Percentiles rank a stretch among this genome's conserved stretches.
Evolutionary conservation across 2,113 vertebrate genomes (phyloP).

Genomic region (Cololabis saira): DNA sequence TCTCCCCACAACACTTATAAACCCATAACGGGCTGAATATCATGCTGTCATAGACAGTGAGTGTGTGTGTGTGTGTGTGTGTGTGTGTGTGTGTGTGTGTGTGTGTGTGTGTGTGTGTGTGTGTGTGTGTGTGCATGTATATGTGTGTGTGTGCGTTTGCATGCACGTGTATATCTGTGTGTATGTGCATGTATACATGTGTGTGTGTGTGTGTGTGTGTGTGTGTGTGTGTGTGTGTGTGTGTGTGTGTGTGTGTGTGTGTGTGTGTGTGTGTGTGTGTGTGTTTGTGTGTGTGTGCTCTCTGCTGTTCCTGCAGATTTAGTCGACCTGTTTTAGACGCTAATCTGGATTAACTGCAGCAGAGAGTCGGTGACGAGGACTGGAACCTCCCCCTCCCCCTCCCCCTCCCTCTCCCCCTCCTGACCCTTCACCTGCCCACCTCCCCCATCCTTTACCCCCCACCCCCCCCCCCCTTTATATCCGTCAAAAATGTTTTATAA

Average conservation of each 20-base stretch:
- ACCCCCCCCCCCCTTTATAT: background rate
- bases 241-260: background rate
- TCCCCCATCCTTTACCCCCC: constrained; percentile 4
- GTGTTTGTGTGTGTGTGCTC: constrained; percentile 45
- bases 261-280: constrained; percentile 15
- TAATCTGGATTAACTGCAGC: constrained; percentile 85
- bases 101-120: too few species aligned
- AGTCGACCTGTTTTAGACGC: constrained; percentile 83
- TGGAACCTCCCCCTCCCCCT: constrained; percentile 54
- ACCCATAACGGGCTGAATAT: too few species aligned
- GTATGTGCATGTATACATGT: constrained; percentile 8
- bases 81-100: too few species aligned
- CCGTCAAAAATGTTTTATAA: too few species aligned
- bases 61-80: too few species aligned
- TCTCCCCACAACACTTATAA: background rate
- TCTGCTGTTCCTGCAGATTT: constrained; percentile 82
- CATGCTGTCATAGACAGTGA: too few species aligned
- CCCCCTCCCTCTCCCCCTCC: constrained; percentile 52
- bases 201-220: constrained; percentile 37
- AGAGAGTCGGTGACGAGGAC: constrained; percentile 79
- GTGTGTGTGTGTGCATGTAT: too few species aligned
- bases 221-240: constrained; percentile 36
- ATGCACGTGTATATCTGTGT: background rate
- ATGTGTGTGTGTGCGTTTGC: too few species aligned
- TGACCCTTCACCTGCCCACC: background rate